Base-by-base conservation (phyloP, 2,113 vertebrate species). In the Telmatochromis brichardi region DNA sequence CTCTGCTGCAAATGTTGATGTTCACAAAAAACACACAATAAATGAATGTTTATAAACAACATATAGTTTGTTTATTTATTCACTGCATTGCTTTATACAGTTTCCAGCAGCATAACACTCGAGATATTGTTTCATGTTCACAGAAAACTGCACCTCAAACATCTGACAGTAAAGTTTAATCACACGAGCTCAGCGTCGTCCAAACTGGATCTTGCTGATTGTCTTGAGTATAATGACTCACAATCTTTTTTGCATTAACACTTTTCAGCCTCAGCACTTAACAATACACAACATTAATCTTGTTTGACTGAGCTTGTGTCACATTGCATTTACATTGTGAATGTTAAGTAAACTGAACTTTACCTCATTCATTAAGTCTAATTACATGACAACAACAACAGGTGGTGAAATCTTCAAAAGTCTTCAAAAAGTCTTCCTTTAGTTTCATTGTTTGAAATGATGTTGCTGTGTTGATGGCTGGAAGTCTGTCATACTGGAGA, bases 241-340 rank as follows among this genome's bases (percentile, higher is more conserved):
- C 57, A 6, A 9, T 31, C 14, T 60, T 60, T 60, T 31, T 10
- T 31, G 26, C 57, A 6, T 60, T 60, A 60, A 60, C 57, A 60
- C 57, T 31, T 60, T 31, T 60, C 26, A 17, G 55, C 13, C 55
- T 17, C 3, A 58, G 14, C 26, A 60, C 57, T 31, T 31, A 2
- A 60, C 14, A 33, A 33, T 60, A 33, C 57, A 60, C 0, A 60
- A 60, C 28, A 60, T 60, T 60, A 17, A 33, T 0, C 15, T 60
- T 17, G 15, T 31, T 60, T 5, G 21, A 60, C 28, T 10, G 28
- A 60, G 57, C 57, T 60, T 60, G 3, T 58, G 55, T 58, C 55
- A 28, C 3, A 58, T 1, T 58, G 13, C 23, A 58, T 58, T 58
- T 5, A 58, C 0, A 58, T 57, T 0, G 2, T 57, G 23, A 31